Evolutionary conservation across 2,797 vertebrate genomes (phyloP).

Genomic region (Scolopax bukidnonensis): DNA sequence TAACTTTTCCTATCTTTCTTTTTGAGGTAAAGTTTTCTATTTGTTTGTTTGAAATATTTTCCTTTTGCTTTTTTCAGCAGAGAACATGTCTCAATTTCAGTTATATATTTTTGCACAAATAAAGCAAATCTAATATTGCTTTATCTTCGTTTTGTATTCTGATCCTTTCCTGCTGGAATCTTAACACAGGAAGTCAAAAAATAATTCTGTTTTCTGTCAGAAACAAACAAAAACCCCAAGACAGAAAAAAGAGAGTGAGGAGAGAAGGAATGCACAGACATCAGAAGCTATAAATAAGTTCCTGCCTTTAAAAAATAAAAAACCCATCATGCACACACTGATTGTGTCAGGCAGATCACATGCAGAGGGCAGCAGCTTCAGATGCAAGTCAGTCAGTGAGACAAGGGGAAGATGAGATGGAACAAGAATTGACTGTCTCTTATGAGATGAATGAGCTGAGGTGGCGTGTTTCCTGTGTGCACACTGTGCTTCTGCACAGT

Average conservation of each 20-base stretch:
- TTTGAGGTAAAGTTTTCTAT: not conserved
- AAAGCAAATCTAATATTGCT: not conserved
- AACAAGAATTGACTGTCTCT: not conserved
- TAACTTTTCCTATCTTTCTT: not conserved
- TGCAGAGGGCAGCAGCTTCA: not conserved
- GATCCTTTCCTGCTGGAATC: not conserved
- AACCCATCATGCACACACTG: accelerated
- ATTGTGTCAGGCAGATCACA: not conserved
- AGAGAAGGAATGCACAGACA: not conserved
- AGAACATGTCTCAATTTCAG: not conserved
- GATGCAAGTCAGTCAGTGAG: not conserved
- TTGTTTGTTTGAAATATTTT: not conserved
- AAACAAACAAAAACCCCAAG: not conserved
- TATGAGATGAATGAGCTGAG: not conserved
- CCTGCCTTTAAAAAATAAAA: not conserved
- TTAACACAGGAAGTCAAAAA: not conserved
- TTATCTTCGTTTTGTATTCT: not conserved
- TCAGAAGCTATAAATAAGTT: not conserved
- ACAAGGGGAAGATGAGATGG: not conserved
- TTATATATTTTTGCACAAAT: not conserved
- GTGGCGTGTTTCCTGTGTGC: not conserved
- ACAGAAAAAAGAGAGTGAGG: not conserved
- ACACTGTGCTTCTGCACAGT: accelerated
- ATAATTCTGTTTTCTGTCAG: not conserved
- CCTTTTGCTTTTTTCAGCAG: not conserved